Evolutionary conservation across 2,888 invertebrate species (phyloP), one percentile per base, ranked within the genome.

Genomic region (Polydrusus tereticollis): DNA sequence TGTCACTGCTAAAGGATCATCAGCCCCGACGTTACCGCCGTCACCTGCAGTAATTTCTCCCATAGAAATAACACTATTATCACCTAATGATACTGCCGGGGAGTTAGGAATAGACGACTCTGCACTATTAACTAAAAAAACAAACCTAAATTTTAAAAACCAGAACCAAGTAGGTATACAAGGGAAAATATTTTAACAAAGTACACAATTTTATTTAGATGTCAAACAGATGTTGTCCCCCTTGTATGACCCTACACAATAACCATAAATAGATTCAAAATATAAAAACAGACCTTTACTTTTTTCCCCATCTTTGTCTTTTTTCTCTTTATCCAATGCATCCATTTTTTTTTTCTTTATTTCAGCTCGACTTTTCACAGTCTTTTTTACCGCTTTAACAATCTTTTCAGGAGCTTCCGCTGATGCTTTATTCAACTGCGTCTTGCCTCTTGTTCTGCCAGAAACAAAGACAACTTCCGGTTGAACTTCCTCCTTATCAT

Each of bases 1-100:
- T 4, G 82, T 80, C 58, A 80, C 81, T 0, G 83, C 85, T 18
- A 86, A 74, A 41, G 86, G 86, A 81, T 87, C 86, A 8, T 80
- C 72, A 18, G 74, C 72, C 7, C 21, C 60, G 20, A 29, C 21
- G 20, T 68, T 52, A 36, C 26, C 12, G 47, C 45, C 58, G n/a
- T 67, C 58, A 14, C 55, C 71, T 18, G 66, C 45, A 8, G 45
- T 58, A 16, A 45, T 26, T 43, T 72, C 68, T 16, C 8, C 58
- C 16, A 36, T 14, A 0, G 65, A 63, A 18, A 63, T 38, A 6
- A 55, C 29, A 47, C 65, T 71, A 45, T 50, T 62, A 14, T 65
- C 65, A 21, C 41, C 59, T 18, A n/a, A 50, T 1, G 71, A 66
- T 16, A 38, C 2, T 16, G 16, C 8, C 7, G 72, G 67, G 7